Conservation (phyloP, 2,888 invertebrate genomes). For the Argyra leucocephala region DNA sequence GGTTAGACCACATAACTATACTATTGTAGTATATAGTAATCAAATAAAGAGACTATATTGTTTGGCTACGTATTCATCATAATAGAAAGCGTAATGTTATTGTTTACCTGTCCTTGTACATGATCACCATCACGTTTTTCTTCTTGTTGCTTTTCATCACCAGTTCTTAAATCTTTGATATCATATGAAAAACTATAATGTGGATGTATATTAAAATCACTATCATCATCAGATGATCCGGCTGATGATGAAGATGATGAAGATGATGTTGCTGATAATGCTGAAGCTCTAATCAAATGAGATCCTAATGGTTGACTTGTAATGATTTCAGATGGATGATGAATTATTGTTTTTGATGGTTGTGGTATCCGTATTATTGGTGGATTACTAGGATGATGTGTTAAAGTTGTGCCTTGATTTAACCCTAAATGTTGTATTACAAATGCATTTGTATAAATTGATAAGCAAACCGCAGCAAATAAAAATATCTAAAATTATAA, state of each 20-base stretch:
- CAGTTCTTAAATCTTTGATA: constrained; percentile 29
- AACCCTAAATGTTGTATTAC: constrained; percentile 10
- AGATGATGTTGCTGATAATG: not conserved
- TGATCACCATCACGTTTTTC: constrained; percentile 29
- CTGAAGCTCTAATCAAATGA: not conserved
- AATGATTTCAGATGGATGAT: constrained; percentile 19
- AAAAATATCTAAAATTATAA: constrained; percentile 12
- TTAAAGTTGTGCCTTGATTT: constrained; percentile 9
- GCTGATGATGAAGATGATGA: not conserved
- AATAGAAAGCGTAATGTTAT: no score
- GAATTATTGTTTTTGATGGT: constrained; percentile 27
- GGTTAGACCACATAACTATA: no score
- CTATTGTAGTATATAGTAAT: no score
- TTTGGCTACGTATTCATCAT: no score
- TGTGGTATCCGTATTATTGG: not conserved
- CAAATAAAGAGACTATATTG: no score
- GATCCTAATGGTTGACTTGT: constrained; percentile 16
- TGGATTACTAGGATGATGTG: constrained; percentile 3
- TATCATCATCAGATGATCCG: constrained; percentile 27
- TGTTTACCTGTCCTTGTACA: constrained; percentile 27
- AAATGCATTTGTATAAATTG: constrained; percentile 13
- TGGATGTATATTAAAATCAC: constrained; percentile 21
- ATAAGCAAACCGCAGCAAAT: constrained; percentile 11
- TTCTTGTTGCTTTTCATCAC: constrained; percentile 29
- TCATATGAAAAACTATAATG: constrained; percentile 28